Evolutionary conservation across 2,797 vertebrate species (phyloP).

Genomic region (Gymnopithys bicolor): DNA sequence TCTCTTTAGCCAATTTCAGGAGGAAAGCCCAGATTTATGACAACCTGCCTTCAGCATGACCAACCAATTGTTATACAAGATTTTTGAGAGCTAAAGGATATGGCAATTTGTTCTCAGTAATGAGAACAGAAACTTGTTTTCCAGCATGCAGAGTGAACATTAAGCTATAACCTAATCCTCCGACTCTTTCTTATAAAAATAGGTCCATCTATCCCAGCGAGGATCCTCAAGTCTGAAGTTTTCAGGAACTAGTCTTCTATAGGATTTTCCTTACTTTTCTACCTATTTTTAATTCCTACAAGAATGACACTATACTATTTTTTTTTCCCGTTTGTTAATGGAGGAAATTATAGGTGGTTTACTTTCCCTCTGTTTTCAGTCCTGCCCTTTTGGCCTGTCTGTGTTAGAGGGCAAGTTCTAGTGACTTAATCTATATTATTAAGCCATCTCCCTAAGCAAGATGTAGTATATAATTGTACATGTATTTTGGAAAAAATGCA

Average conservation of each 20-base stretch:
- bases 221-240: not conserved
- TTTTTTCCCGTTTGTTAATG: not conserved
- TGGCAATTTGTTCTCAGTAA: not conserved
- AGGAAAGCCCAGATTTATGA: not conserved
- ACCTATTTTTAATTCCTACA: not conserved
- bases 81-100: not conserved
- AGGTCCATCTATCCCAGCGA: not conserved
- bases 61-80: not conserved
- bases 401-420: not conserved
- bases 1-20: not conserved
- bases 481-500: not conserved
- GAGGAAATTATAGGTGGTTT: not conserved
- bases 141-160: not conserved
- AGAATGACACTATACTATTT: not conserved
- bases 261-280: not conserved
- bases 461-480: not conserved
- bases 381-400: not conserved
- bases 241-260: not conserved
- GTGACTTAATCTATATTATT: not conserved
- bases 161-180: not conserved
- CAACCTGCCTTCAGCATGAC: not conserved
- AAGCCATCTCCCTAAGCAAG: not conserved
- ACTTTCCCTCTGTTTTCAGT: not conserved
- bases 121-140: not conserved
- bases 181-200: not conserved